Percentiles rank a stretch among this genome's conserved stretches.
Evolutionary conservation across 92 coral and sea anemone genomes (phyloP).

Genomic region (Palythoa grandiflora): DNA sequence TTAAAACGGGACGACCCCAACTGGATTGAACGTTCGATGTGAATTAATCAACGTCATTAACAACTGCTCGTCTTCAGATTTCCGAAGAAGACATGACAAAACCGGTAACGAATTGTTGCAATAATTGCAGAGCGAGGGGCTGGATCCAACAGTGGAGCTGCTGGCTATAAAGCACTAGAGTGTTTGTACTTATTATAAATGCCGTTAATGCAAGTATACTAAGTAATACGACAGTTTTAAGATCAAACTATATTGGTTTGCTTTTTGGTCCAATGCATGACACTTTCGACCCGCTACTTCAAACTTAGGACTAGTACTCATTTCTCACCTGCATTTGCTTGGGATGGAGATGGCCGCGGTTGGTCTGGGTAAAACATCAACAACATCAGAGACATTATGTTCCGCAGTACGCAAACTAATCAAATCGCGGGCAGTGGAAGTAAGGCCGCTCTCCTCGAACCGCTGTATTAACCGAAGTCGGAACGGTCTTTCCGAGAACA

Average conservation of each 20-base stretch:
- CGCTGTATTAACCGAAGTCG: slow-evolving; percentile 76
- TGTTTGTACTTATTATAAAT: too few species aligned
- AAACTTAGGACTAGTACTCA: not conserved
- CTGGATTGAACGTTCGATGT: too few species aligned
- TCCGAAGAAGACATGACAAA: too few species aligned
- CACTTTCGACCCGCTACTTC: not conserved
- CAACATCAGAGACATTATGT: slow-evolving; percentile 77
- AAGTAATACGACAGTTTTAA: not conserved
- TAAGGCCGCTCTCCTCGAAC: slow-evolving; percentile 54
- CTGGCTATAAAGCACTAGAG: too few species aligned
- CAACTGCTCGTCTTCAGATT: too few species aligned
- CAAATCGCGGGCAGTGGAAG: slow-evolving; percentile 63
- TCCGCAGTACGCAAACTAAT: slow-evolving; percentile 66
- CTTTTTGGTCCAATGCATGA: too few species aligned
- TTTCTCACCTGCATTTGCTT: slow-evolving; percentile 83
- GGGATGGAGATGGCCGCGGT: slow-evolving; percentile 91
- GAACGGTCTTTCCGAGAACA: slow-evolving; percentile 69
- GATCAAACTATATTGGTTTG: not conserved
- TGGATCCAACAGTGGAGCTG: too few species aligned
- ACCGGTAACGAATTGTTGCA: too few species aligned
- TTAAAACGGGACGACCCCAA: too few species aligned
- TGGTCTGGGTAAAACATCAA: slow-evolving; percentile 78
- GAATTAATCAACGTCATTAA: too few species aligned
- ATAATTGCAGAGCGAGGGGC: too few species aligned
- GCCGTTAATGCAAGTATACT: too few species aligned